Evolutionary conservation across 2,888 invertebrate genomes (phyloP).

Genomic region (Campopleginae sp.): DNA sequence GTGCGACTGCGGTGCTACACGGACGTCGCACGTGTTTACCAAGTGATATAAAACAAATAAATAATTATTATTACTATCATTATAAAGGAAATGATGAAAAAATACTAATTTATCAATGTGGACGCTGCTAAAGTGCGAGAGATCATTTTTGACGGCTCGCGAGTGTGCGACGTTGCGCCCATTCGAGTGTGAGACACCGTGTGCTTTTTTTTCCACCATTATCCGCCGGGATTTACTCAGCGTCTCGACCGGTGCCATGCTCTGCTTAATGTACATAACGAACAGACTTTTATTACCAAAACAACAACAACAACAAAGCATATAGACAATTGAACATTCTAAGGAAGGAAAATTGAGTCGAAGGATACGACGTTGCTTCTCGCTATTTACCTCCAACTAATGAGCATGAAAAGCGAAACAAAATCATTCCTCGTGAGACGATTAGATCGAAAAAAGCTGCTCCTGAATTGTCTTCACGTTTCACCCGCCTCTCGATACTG

Average conservation of each 20-base stretch:
- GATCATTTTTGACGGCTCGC: constrained; percentile 53
- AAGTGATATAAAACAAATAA: constrained; percentile 72
- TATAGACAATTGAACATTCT: constrained; percentile 15
- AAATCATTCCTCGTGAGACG: constrained; percentile 38
- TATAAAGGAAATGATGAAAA: constrained; percentile 60
- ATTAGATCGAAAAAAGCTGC: constrained; percentile 8
- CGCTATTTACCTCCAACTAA: constrained; percentile 55
- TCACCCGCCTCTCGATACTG: background rate
- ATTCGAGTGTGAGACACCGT: constrained; percentile 39
- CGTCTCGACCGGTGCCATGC: constrained; percentile 60
- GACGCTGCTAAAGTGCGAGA: constrained; percentile 48
- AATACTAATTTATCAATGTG: constrained; percentile 62
- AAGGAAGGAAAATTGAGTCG: constrained; percentile 32
- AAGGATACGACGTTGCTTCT: constrained; percentile 46
- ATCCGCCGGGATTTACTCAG: constrained; percentile 34
- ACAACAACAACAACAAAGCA: constrained; percentile 23
- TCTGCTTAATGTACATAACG: constrained; percentile 65
- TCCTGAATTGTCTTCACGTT: constrained; percentile 7
- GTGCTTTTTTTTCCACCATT: constrained; percentile 50
- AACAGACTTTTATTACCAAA: constrained; percentile 62
- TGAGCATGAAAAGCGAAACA: constrained; percentile 13
- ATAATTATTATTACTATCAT: constrained; percentile 19
- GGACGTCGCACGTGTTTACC: constrained; percentile 69
- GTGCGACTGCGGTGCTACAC: constrained; percentile 67
- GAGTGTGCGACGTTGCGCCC: constrained; percentile 34